Percentiles rank a stretch among this genome's conserved stretches.
Conservation (phyloP, 2,797 vertebrate species). For the Cirrhinus mrigala region DNA sequence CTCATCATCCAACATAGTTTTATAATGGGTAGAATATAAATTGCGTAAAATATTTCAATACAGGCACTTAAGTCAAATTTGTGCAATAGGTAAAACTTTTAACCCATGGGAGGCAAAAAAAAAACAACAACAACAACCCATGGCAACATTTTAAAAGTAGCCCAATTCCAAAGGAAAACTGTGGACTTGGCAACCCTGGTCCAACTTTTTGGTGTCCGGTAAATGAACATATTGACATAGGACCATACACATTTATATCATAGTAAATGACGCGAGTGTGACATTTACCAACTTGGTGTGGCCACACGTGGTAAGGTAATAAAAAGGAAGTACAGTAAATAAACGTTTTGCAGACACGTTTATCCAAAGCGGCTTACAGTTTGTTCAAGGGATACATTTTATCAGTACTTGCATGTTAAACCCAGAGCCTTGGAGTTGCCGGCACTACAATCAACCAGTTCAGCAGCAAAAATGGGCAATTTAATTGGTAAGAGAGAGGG, state of each 20-base stretch:
- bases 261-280: not conserved
- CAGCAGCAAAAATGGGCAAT: not conserved
- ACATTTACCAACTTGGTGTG: not conserved
- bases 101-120: not conserved
- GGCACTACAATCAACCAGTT: not conserved
- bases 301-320: not conserved
- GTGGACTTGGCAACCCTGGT: not conserved
- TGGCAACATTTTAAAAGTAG: not conserved
- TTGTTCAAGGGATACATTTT: not conserved
- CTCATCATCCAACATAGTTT: not conserved
- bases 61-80: not conserved
- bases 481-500: slow-evolving; percentile 12
- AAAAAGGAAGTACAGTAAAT: slow-evolving; percentile 5
- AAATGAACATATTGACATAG: not conserved
- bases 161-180: not conserved
- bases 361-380: not conserved
- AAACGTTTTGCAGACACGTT: not conserved
- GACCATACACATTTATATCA: not conserved
- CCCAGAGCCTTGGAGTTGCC: not conserved
- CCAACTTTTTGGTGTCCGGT: not conserved
- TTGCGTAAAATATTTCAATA: not conserved
- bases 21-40: not conserved
- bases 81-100: not conserved
- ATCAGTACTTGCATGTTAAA: not conserved
- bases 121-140: no score